A percentile compares a stretch with the other conserved stretches of the same genome.
Evolutionary conservation across 2,113 vertebrate genomes (phyloP).

Genomic region (Cromileptes altivelis): DNA sequence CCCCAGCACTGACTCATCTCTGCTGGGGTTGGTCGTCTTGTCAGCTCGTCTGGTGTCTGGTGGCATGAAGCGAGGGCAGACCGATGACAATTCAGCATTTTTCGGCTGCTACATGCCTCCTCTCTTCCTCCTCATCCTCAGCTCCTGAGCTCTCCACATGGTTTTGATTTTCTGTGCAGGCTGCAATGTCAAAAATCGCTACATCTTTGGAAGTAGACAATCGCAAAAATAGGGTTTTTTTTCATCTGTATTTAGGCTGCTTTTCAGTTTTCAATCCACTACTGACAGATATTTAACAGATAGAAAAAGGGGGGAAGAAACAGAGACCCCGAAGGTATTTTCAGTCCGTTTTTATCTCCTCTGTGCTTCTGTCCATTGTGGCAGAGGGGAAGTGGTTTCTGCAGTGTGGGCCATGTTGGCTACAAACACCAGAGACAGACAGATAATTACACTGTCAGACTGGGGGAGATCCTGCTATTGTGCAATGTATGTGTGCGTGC

Average conservation of each 20-base stretch:
- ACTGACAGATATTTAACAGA: conserved; percentile 34
- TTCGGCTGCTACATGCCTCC: conserved; percentile 16
- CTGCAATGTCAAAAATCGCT: conserved; percentile 56
- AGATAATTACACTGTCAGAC: conserved; percentile 55
- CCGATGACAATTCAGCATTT: conserved; percentile 46
- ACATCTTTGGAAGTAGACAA: conserved; percentile 21
- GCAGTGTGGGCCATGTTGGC: conserved; percentile 47
- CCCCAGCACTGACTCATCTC: conserved; percentile 50
- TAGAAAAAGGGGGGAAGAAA: not conserved
- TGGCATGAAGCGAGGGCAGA: conserved; percentile 22
- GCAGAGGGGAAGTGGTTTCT: conserved; percentile 62
- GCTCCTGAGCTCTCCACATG: conserved; percentile 43
- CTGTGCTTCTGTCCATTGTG: conserved; percentile 69
- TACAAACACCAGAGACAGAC: conserved; percentile 50
- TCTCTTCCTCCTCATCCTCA: conserved; percentile 28
- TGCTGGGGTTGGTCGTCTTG: conserved; percentile 32
- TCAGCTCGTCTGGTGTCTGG: conserved; percentile 46
- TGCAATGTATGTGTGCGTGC: conserved; percentile 24
- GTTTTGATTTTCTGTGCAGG: conserved; percentile 44
- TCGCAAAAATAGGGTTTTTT: conserved; percentile 44
- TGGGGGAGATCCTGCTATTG: conserved; percentile 39
- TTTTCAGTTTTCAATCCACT: conserved; percentile 18
- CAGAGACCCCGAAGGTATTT: conserved; percentile 42
- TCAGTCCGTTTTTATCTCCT: conserved; percentile 59
- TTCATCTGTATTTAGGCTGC: conserved; percentile 28